These are phyloP conservation scores for Prochilodus magdalenae DNA, from an alignment of 2,113 vertebrate genomes.

Conservation along the genomic window DNA sequence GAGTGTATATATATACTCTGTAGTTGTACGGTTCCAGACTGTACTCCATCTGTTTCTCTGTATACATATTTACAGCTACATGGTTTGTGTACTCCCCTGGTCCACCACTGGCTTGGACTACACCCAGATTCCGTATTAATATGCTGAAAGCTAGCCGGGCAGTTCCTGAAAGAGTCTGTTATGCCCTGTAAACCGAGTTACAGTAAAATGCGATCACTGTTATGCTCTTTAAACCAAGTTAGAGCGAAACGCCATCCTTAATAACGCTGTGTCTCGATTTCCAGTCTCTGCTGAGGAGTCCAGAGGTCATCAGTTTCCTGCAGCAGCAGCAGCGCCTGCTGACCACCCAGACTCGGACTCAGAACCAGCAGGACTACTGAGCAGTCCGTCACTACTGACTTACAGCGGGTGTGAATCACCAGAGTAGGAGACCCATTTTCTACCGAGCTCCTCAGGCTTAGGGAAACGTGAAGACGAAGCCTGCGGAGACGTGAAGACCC, in stretches of 20 bases:
- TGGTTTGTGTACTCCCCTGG: too few species aligned
- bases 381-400: conserved; percentile 59
- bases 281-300: conserved; percentile 95
- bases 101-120: too few species aligned
- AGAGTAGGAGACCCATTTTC: too few species aligned
- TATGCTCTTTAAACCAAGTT: background rate
- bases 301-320: conserved; percentile 96
- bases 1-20: too few species aligned
- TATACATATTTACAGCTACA: too few species aligned
- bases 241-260: background rate
- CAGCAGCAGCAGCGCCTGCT: conserved; percentile 93
- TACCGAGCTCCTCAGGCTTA: background rate
- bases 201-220: background rate
- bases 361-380: conserved; percentile 84
- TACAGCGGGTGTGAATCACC: background rate
- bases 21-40: too few species aligned
- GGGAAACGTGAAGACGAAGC: background rate
- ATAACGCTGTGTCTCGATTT: conserved; percentile 35
- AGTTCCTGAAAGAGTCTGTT: background rate
- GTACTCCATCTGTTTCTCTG: too few species aligned
- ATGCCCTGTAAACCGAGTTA: conserved; percentile 1
- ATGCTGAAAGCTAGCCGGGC: background rate
- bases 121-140: background rate
- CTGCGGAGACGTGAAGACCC: too few species aligned
- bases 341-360: conserved; percentile 85